Evolutionary conservation across 2,888 invertebrate genomes (phyloP).

Genomic region (Trachelus tabidus): DNA sequence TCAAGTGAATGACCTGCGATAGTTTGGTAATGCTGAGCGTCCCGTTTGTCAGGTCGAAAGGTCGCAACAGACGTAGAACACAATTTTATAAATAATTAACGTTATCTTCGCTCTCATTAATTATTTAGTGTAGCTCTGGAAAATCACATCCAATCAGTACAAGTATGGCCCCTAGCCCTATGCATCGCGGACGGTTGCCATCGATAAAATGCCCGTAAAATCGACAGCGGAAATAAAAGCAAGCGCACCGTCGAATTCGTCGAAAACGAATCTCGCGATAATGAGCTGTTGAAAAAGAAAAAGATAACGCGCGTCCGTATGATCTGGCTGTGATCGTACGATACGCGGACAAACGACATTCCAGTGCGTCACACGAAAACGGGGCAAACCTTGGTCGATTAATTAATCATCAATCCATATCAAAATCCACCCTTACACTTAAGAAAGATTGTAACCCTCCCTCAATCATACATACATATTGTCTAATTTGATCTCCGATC

Average conservation of each 20-base stretch:
- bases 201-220: background rate
- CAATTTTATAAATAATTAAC: background rate
- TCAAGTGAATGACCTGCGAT: slow-evolving; percentile 59
- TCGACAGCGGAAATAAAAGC: background rate
- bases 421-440: background rate
- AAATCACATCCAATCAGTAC: background rate
- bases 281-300: background rate
- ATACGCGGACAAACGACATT: background rate
- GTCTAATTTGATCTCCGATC: background rate
- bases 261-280: background rate
- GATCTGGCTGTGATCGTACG: background rate
- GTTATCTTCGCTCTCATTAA: background rate
- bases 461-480: background rate
- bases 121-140: background rate
- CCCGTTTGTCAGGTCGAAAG: slow-evolving; percentile 37
- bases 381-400: background rate
- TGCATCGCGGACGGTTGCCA: background rate
- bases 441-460: background rate
- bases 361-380: background rate
- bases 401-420: background rate
- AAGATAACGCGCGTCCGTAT: background rate
- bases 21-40: slow-evolving; percentile 58
- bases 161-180: background rate
- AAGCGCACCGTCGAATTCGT: background rate
- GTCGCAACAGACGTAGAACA: slow-evolving; percentile 7